Conservation (phyloP, 2,888 invertebrate genomes). For the Ormyrus rosae region DNA sequence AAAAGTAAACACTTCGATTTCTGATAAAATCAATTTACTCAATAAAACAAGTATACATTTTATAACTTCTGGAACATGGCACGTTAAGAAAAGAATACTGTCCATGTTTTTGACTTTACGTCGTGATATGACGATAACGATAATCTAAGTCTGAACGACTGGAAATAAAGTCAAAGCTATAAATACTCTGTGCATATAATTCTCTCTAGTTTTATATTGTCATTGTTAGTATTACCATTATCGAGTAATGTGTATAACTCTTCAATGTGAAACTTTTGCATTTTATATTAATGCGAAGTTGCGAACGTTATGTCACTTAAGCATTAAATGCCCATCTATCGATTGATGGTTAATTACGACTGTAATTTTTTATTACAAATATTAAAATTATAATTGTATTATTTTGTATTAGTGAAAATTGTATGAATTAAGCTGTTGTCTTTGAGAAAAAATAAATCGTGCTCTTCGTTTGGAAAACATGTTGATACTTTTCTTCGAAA, state of each 20-base stretch:
- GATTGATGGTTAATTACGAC: conserved; percentile 9
- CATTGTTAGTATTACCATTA: conserved; percentile 52
- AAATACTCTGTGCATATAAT: conserved; percentile 58
- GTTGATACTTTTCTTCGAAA: conserved; percentile 5
- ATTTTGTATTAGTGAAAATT: conserved; percentile 24
- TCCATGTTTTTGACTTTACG: conserved; percentile 30
- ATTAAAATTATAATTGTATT: conserved; percentile 26
- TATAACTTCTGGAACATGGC: neutral
- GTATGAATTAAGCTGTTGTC: conserved; percentile 19
- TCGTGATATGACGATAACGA: conserved; percentile 30
- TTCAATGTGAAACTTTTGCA: conserved; percentile 35
- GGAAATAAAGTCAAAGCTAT: conserved; percentile 55
- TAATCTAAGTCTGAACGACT: conserved; percentile 25
- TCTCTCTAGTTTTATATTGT: conserved; percentile 57
- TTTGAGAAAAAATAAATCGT: conserved; percentile 1
- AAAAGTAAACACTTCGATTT: neutral
- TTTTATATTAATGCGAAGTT: conserved; percentile 11
- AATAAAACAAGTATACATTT: neutral
- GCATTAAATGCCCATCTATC: conserved; percentile 4
- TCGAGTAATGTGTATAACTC: conserved; percentile 42
- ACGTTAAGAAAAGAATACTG: conserved; percentile 1
- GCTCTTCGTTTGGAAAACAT: neutral
- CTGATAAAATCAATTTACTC: neutral
- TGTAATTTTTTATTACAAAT: conserved; percentile 25
- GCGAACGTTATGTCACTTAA: conserved; percentile 2